These are phyloP conservation scores for Vandiemenella viatica DNA, from an alignment of 2,888 invertebrate species.

Conservation along the genomic window DNA sequence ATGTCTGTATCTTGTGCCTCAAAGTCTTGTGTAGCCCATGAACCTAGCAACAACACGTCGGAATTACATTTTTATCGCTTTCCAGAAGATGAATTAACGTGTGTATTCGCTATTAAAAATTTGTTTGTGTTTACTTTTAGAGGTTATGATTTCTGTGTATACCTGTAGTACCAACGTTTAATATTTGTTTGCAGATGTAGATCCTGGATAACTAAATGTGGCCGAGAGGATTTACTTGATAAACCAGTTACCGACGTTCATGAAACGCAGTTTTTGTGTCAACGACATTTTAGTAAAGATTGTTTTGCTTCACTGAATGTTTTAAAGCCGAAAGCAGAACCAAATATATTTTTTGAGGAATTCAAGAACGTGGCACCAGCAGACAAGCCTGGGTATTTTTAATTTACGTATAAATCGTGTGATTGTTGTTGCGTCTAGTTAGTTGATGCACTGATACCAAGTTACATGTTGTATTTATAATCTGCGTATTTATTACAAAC, in stretches of 20 bases:
- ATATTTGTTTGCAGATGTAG: conserved; percentile 1
- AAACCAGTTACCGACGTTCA: conserved; percentile 1
- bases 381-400: neutral
- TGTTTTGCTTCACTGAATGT: conserved; percentile 1
- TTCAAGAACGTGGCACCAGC: neutral
- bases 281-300: conserved; percentile 3
- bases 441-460: too few relatives aligned
- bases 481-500: too few relatives aligned
- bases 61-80: conserved; percentile 4
- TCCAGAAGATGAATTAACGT: conserved; percentile 4
- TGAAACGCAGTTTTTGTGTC: conserved; percentile 2
- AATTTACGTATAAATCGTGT: too few relatives aligned
- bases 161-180: too few relatives aligned
- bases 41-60: neutral
- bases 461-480: too few relatives aligned
- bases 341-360: conserved; percentile 1
- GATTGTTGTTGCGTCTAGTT: too few relatives aligned
- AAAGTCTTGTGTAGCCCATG: conserved; percentile 3
- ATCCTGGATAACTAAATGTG: neutral
- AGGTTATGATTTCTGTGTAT: neutral
- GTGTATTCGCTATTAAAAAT: neutral
- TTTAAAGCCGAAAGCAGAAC: conserved; percentile 2
- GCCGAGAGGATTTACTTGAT: neutral
- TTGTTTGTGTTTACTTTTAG: too few relatives aligned
- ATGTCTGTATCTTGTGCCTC: conserved; percentile 5